Evolutionary conservation across 2,113 vertebrate species (phyloP), one percentile per base, ranked within the genome.

Genomic region (Tachysurus vachellii): DNA sequence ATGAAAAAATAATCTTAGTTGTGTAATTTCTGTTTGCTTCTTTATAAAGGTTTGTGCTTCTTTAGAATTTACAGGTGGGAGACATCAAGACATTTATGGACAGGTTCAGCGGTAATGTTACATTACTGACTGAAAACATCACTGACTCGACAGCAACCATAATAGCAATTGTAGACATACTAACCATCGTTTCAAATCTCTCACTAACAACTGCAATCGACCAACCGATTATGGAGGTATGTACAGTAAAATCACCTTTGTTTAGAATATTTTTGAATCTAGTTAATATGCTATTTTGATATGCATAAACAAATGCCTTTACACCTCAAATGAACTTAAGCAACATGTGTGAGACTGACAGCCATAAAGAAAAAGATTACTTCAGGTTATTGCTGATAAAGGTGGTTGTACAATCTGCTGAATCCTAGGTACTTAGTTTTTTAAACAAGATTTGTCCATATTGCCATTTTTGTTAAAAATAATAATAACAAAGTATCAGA

Each of bases 121-220:
- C 36, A 0, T 42, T 0, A 42, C 1, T n/a, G 10, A 0, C 81
- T 2, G 0, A 3, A 0, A 80, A 16, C 2, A 89, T 94, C 54
- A 16, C 11, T 5, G 21, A 82, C 2, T 95, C 94, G 73, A 13
- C 90, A 47, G 56, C 9, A 28, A 93, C 91, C 59, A 92, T 94
- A 81, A 42, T 71, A 4, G 82, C 91, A 1, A 88, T 94, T 5
- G 88, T 94, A 61, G 16, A 75, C 0, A 93, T 95, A 23, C 26
- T 94, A 16, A 47, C 2, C 23, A 90, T 0, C 2, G 28, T 94
- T 75, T 90, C 93, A n/a, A 36, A 0, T 28, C 19, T 91, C 53
- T 68, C 89, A 11, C 26, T 80, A 59, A 50, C 2, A 1, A 21
- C 17, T 17, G 0, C 0, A 2, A 66, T 94, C 7, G 77, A 0